Base-by-base conservation (phyloP, 1,140 invertebrate genomes). In the Brachionus sp. region DNA sequence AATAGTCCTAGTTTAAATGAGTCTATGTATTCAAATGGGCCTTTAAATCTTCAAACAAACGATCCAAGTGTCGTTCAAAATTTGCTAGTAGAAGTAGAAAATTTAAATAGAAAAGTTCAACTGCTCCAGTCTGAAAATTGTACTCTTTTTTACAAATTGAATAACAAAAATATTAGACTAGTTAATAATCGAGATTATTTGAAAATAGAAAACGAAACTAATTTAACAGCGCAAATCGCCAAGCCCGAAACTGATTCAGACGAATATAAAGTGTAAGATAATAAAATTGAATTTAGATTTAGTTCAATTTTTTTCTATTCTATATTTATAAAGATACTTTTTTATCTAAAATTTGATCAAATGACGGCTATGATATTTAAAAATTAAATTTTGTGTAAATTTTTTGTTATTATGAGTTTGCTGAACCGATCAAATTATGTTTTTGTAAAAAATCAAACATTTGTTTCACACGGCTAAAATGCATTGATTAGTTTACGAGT, bases 181-280 rank as follows among this genome's bases (percentile, higher is more conserved):
- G 23, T 46, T 12, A 75, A 75, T 33, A 75, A 75, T 75, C 25
- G 70, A 75, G 70, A 75, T 44, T 75, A 75, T 44, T 75, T 44
- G 25, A 75, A 75, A 75, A 75, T 75, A n/a, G 66, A 75, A 46
- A 75, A 23, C 16, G 70, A 75, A 29, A 46, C 70, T 46, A 75
- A 46, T 44, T 44, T 46, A 46, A 23, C 37, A 5, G 39, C 70
- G 13, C 10, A 33, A 46, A 75, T 46, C 19, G 70, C 70, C 23
- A 75, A 46, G n/a, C 37, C 42, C 9, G 70, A 75, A 25, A 75
- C 70, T 25, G 70, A 75, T 75, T 75, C 70, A 46, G 70, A 75
- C 9, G 70, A 46, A 12, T 75, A 68, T 37, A 68, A 68, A 68
- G 64, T 68, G 10, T 68, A 68, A 37, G 25, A 33, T 33, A 33